These are phyloP conservation scores for Aspidiotus rigidus DNA, from an alignment of 2,888 invertebrate species.

Conservation along the genomic window DNA sequence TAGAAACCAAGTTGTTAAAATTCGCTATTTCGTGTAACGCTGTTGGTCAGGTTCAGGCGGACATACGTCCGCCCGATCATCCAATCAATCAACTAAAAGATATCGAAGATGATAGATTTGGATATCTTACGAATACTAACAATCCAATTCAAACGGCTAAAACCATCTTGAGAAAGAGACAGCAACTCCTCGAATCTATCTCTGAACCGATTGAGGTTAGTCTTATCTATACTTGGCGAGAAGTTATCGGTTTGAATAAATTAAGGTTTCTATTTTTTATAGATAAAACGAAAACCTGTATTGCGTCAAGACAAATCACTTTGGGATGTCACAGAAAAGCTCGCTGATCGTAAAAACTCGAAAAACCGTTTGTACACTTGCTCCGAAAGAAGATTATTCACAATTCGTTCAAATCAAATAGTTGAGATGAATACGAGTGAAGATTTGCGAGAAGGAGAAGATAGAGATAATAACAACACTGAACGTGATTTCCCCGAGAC, in stretches of 20 bases:
- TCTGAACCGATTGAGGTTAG: constrained; percentile 34
- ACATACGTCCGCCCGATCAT: constrained; percentile 40
- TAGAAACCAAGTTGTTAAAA: constrained; percentile 41
- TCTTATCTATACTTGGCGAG: not conserved
- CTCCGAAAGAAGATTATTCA: constrained; percentile 10
- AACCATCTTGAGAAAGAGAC: constrained; percentile 36
- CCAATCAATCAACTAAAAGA: constrained; percentile 50
- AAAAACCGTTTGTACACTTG: constrained; percentile 25
- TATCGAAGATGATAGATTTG: constrained; percentile 48
- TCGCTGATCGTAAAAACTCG: not conserved
- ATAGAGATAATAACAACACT: no score
- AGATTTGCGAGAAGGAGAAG: no score
- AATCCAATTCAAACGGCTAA: constrained; percentile 35
- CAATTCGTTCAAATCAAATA: constrained; percentile 8
- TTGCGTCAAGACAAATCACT: not conserved
- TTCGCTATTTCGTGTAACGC: constrained; percentile 40
- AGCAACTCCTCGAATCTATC: constrained; percentile 30
- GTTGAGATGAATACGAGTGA: not conserved
- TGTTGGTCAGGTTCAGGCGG: constrained; percentile 21
- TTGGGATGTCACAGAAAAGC: constrained; percentile 18
- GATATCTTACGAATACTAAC: constrained; percentile 43
- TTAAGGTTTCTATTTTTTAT: not conserved
- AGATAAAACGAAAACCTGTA: not conserved
- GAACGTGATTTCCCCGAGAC: no score
- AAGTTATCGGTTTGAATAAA: not conserved